These are phyloP conservation scores for Melikaiella ostensackeni DNA, from an alignment of 2,888 invertebrate genomes.

Conservation along the genomic window DNA sequence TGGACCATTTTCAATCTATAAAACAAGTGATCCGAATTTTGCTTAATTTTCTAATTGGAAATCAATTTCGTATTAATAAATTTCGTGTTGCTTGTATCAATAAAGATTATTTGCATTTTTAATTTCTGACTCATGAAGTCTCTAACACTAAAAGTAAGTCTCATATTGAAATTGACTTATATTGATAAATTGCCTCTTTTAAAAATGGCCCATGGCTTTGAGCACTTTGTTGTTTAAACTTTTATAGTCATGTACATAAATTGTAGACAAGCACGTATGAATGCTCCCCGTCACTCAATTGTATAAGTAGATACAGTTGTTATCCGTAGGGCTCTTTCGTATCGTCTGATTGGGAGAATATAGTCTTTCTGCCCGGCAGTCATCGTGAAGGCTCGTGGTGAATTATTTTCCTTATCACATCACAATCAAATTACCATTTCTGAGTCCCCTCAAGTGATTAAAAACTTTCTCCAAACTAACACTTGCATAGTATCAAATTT, in stretches of 20 bases:
- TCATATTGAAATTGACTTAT: background rate
- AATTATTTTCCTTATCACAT: slow-evolving; percentile 22
- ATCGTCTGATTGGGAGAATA: slow-evolving; percentile 36
- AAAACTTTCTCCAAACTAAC: background rate
- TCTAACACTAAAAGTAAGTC: background rate
- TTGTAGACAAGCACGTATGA: slow-evolving; percentile 19
- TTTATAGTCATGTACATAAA: slow-evolving; percentile 15
- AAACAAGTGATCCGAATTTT: no score
- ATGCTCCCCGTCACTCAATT: slow-evolving; percentile 32
- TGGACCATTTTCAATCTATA: no score
- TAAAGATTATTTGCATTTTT: background rate
- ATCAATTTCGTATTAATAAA: background rate
- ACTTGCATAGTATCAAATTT: background rate
- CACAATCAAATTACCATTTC: background rate
- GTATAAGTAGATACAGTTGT: slow-evolving; percentile 38
- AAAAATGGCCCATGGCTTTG: slow-evolving; percentile 11
- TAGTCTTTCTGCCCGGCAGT: background rate
- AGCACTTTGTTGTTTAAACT: slow-evolving; percentile 28
- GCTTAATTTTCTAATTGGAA: background rate
- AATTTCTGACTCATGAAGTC: background rate
- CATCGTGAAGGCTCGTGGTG: slow-evolving; percentile 22
- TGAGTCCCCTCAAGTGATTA: background rate
- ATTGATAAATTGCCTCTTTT: slow-evolving; percentile 9
- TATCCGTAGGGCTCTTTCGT: slow-evolving; percentile 34
- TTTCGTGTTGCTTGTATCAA: background rate